Evolutionary conservation across 2,797 vertebrate species (phyloP), one percentile per base, ranked within the genome.

Genomic region (Enoplosus armatus): DNA sequence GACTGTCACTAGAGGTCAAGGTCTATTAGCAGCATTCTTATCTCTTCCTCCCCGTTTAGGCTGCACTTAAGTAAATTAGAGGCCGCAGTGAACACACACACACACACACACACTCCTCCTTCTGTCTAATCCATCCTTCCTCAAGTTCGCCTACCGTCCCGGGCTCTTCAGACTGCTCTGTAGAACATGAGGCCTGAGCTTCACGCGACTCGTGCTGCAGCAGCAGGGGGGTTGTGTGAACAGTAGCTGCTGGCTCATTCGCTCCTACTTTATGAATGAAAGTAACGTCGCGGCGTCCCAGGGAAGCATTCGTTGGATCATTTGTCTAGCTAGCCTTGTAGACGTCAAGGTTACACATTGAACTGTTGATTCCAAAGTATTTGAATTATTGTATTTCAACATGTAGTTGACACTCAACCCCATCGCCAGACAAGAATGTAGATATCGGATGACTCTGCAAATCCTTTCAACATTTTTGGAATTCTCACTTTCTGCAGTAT

Each of bases 41-140:
- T 88, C 86, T 89, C 75, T 18, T 63, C 85, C 85, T 76, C 75
- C 3, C n/a, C 78, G n/a, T 90, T 93, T 82, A 91, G 77, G 63
- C 75, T 11, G 85, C 85, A 88, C 86, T 91, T 90, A 83, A 82
- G 79, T 83, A 87, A 89, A 89, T 91, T 87, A 87, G 85, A 90
- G 86, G 80, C 78, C 61, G 31, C 63, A 29, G 75, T 39, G 69
- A 79, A 80, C 69, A 35, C 47, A 33, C 70, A 51, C 72, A 65
- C 48, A 45, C 47, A 61, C 51, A 41, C 66, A 65, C 48, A 50
- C 67, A 51, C 72, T 64, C 50, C 72, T 78, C 61, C 75, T 48
- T 65, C 31, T 7, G 60, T 5, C 12, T 60, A 55, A 83, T 84
- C 65, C 68, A 55, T 55, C 60, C 64, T 66, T 31, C 53, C 31